Evolutionary conservation across 2,888 invertebrate genomes (phyloP), one percentile per base, ranked within the genome.

Genomic region (Dyspetes luteomarginatus): DNA sequence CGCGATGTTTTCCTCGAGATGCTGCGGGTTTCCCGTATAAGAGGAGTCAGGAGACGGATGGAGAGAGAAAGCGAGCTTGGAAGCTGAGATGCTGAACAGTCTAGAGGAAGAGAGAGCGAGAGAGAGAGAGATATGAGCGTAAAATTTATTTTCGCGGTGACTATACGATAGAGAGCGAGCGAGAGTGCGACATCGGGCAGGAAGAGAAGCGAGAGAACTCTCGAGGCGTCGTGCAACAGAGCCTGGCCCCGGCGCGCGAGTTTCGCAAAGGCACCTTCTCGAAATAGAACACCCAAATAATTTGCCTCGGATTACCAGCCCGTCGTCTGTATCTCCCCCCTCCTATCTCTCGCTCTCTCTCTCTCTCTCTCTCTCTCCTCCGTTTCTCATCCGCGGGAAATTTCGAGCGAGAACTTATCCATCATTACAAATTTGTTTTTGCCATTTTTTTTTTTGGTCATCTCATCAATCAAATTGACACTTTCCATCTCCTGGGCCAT

Each of bases 241-340:
- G 81, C 85, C 87, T 88, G 88, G 88, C 87, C 71, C 86, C 86
- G 88, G 86, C 87, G 87, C 85, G 88, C 86, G 87, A 88, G 89
- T 92, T 92, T 92, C 91, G 92, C 91, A 92, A 92, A 91, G 90
- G 91, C 92, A 92, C 91, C 91, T 92, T 92, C 92, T 91, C 89
- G 88, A 92, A 92, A 92, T 92, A 92, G 92, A 91, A 91, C 91
- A 89, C 91, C 92, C 90, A 92, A 92, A 92, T 92, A 91, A 92
- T 92, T 92, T 92, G 91, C 91, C 89, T 92, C 92, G 89, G 88
- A 92, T 91, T 91, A 90, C 90, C 88, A 88, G 85, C 85, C 56
- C 80, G 75, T 76, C 68, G 78, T 74, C 78, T 85, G 80, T 83
- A 83, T 71, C 15, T 17, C 48, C 17, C 12, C 17, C 48, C 5